Conservation (phyloP, 2,797 vertebrate genomes). For the Fratercula arctica region DNA sequence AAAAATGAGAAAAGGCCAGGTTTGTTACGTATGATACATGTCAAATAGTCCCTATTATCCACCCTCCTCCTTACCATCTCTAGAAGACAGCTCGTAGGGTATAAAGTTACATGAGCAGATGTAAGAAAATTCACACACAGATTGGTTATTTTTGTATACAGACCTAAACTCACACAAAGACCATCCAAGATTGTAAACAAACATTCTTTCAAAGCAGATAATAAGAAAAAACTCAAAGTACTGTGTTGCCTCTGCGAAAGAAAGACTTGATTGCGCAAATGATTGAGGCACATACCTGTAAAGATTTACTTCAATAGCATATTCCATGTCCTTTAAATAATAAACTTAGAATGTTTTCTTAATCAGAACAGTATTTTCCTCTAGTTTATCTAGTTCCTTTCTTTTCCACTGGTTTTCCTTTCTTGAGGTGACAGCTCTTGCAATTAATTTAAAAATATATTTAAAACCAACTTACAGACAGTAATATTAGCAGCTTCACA, state of each 20-base stretch:
- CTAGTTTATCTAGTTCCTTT: neutral
- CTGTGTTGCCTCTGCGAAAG: neutral
- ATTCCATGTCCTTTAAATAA: neutral
- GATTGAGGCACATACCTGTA: neutral
- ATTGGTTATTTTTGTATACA: neutral
- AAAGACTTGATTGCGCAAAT: neutral
- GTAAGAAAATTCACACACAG: neutral
- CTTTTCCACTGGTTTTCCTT: neutral
- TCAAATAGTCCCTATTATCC: neutral
- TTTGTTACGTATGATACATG: fast-evolving
- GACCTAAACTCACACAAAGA: neutral
- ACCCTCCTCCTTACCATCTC: neutral
- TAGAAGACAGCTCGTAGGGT: fast-evolving
- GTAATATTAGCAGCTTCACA: neutral
- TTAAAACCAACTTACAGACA: neutral
- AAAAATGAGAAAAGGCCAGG: neutral
- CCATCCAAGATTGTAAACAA: neutral
- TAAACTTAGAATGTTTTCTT: neutral
- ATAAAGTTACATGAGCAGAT: neutral
- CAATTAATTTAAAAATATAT: neutral
- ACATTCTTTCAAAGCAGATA: neutral
- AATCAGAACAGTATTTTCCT: neutral
- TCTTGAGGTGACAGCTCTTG: neutral
- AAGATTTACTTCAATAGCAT: neutral
- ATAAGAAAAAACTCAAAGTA: neutral